Percentiles rank a stretch among this genome's conserved stretches.
Evolutionary conservation across 2,888 invertebrate genomes (phyloP).

Genomic region (Leptinotarsa tumamoca): DNA sequence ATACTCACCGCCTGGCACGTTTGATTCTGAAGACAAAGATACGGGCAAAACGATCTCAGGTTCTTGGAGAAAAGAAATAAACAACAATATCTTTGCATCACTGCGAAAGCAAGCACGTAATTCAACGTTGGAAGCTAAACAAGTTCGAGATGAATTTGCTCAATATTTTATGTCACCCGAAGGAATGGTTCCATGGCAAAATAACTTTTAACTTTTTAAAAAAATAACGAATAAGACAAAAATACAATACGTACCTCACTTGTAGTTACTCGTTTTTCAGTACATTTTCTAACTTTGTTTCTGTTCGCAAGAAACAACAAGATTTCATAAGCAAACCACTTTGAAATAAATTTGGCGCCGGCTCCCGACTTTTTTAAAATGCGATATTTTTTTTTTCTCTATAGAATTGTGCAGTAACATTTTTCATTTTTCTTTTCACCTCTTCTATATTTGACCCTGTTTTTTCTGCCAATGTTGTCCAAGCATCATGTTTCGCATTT

Average conservation of each 20-base stretch:
- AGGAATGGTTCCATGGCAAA: not conserved
- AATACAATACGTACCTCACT: not conserved
- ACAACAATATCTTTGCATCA: not conserved
- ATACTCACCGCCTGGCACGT: not conserved
- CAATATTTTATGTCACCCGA: not conserved
- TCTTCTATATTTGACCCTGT: not conserved
- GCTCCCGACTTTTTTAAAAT: not conserved
- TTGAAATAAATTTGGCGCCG: not conserved
- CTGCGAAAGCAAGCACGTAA: slow-evolving; percentile 2
- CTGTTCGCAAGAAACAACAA: slow-evolving; percentile 2
- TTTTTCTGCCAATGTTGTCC: not conserved
- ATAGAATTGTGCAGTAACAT: not conserved
- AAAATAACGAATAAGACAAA: not conserved
- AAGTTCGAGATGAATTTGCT: not conserved
- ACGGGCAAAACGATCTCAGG: not conserved
- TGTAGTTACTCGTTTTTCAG: not conserved
- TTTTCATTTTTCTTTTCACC: not conserved
- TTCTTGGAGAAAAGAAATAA: not conserved
- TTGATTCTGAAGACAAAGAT: not conserved
- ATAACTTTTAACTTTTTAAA: not conserved
- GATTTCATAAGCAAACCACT: not conserved
- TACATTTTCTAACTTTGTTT: slow-evolving; percentile 2
- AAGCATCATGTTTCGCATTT: not conserved
- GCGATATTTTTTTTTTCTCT: not conserved
- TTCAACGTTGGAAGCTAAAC: not conserved